Percentiles rank a stretch among this genome's conserved stretches.
These are phyloP conservation scores for Palythoa caribaeorum DNA, from an alignment of 92 coral and sea anemone species.

Conservation along the genomic window DNA sequence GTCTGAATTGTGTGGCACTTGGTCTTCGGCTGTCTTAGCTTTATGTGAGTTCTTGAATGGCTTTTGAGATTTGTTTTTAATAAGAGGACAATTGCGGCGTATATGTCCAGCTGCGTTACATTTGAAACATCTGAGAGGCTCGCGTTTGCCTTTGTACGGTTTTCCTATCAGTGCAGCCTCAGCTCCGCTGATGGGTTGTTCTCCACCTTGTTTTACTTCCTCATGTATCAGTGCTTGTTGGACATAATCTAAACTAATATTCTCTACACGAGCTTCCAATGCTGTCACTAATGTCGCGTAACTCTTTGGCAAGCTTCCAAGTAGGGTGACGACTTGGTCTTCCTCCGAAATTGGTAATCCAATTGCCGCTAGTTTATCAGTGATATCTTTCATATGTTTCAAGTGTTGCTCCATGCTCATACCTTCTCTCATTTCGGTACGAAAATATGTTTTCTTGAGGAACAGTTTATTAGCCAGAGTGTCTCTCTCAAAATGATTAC, in stretches of 20 bases:
- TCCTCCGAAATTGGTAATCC: constrained; percentile 70
- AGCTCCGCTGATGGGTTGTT: constrained; percentile 44
- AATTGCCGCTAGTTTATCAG: constrained; percentile 68
- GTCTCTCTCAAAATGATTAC: constrained; percentile 41
- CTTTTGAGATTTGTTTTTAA: constrained; percentile 16
- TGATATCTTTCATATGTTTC: constrained; percentile 59
- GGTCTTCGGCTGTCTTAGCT: constrained; percentile 48
- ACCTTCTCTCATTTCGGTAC: constrained; percentile 61
- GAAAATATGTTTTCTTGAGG: constrained; percentile 62
- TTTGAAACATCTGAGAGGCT: constrained; percentile 55
- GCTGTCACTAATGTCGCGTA: constrained; percentile 72
- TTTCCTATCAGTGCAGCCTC: constrained; percentile 63
- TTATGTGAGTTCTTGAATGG: constrained; percentile 49
- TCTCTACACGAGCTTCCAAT: constrained; percentile 59
- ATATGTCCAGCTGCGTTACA: constrained; percentile 63
- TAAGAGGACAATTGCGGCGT: constrained; percentile 59
- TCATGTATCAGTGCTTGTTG: constrained; percentile 66
- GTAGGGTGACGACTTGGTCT: constrained; percentile 64
- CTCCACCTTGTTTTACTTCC: constrained; percentile 60
- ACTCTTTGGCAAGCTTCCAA: constrained; percentile 62
- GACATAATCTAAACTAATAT: constrained; percentile 54
- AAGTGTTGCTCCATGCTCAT: constrained; percentile 69
- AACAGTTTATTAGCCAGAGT: constrained; percentile 63
- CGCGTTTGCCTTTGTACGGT: constrained; percentile 33
- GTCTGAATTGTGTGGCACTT: constrained; percentile 44